Evolutionary conservation across 2,888 invertebrate species (phyloP).

Genomic region (Volucella zonaria): DNA sequence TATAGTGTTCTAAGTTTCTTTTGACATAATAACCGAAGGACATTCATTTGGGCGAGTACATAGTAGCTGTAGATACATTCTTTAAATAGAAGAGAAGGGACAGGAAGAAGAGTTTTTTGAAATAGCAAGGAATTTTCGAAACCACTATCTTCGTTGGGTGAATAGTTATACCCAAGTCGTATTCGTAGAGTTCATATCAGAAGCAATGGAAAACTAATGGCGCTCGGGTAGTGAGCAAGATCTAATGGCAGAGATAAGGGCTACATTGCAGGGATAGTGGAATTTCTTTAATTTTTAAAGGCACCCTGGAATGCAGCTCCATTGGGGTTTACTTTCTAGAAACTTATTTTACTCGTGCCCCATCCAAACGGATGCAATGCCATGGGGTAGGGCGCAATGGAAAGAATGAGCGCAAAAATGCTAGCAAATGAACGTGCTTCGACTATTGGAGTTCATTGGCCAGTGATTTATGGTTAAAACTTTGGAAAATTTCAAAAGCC

Average conservation of each 20-base stretch:
- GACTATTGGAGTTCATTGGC: constrained; percentile 60
- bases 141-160: constrained; percentile 36
- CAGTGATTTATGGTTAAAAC: constrained; percentile 53
- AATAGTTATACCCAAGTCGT: constrained; percentile 36
- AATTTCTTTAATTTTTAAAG: constrained; percentile 52
- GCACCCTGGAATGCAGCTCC: constrained; percentile 41
- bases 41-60: constrained; percentile 35
- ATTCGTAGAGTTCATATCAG: constrained; percentile 38
- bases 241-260: constrained; percentile 42
- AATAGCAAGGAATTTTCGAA: constrained; percentile 33
- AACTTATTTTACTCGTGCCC: constrained; percentile 32
- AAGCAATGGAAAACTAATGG: constrained; percentile 43
- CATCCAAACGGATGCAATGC: too few species aligned
- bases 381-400: background rate
- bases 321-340: background rate
- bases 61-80: constrained; percentile 5
- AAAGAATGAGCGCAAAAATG: constrained; percentile 21
- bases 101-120: constrained; percentile 10
- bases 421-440: constrained; percentile 36
- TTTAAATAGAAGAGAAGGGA: background rate
- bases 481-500: constrained; percentile 41
- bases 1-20: constrained; percentile 51
- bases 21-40: constrained; percentile 62
- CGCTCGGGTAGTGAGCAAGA: constrained; percentile 41
- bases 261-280: constrained; percentile 15